phyloP scores from a whole-genome alignment of 2,888 invertebrate species.

The Pandemis cinnamomeana region DNA sequence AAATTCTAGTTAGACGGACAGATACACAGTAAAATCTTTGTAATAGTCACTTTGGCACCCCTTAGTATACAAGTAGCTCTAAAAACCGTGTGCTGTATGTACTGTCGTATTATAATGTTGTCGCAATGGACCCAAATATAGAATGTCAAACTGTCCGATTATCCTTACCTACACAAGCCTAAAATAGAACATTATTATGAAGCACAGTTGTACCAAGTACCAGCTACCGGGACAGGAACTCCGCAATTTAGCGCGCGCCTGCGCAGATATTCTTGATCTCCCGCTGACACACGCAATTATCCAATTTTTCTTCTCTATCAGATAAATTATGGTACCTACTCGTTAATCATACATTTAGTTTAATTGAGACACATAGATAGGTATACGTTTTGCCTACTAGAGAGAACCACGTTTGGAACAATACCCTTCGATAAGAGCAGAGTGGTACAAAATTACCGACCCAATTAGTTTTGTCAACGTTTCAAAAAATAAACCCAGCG shows the following conservation, averaged over 20 bases:
- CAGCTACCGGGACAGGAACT: conserved; percentile 30
- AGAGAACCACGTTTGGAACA: too few relatives aligned
- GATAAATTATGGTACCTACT: neutral
- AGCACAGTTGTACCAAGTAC: conserved; percentile 9
- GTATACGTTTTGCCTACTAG: neutral
- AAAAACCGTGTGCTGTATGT: too few relatives aligned
- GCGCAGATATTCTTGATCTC: conserved; percentile 31
- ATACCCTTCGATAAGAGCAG: too few relatives aligned
- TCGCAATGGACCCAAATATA: conserved; percentile 20
- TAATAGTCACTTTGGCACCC: too few relatives aligned
- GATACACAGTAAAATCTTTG: too few relatives aligned
- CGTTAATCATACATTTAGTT: neutral
- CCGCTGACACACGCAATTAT: conserved; percentile 34
- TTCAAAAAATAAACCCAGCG: too few relatives aligned
- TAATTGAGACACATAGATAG: neutral
- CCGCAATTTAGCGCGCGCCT: conserved; percentile 30
- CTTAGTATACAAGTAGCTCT: too few relatives aligned
- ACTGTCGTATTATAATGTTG: neutral
- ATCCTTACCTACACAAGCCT: conserved; percentile 18
- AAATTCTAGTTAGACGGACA: neutral
- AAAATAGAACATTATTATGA: conserved; percentile 35
- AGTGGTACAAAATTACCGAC: too few relatives aligned
- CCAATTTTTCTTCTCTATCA: conserved; percentile 20
- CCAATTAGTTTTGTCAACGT: too few relatives aligned
- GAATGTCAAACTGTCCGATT: conserved; percentile 8